A percentile compares a stretch with the other conserved stretches of the same genome.
Conservation (phyloP, 2,797 vertebrate genomes). For the Anguilla marmorata region DNA sequence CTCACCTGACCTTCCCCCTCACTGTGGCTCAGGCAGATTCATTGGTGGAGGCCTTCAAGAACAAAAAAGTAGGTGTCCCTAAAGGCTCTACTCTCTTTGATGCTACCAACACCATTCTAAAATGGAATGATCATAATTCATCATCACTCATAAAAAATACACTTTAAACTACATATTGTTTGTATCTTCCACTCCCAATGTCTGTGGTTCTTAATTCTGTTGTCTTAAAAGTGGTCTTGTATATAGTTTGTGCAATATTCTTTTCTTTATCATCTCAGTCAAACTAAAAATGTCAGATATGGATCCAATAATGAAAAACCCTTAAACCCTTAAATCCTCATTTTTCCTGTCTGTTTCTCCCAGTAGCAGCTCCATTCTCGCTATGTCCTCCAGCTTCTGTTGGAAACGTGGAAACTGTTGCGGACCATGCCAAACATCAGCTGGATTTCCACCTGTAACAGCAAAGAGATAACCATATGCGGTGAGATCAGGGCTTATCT, state of each 20-base stretch:
- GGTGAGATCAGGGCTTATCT: slow-evolving; percentile 65
- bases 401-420: slow-evolving; percentile 83
- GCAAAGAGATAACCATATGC: slow-evolving; percentile 88
- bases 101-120: too few relatives aligned
- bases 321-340: background rate
- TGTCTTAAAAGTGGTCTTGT: too few relatives aligned
- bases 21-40: slow-evolving; percentile 76
- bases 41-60: slow-evolving; percentile 88
- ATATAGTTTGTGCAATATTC: too few relatives aligned
- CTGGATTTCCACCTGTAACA: slow-evolving; percentile 76
- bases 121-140: too few relatives aligned
- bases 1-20: slow-evolving; percentile 83
- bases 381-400: slow-evolving; percentile 88
- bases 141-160: too few relatives aligned
- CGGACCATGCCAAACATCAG: slow-evolving; percentile 87
- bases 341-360: slow-evolving; percentile 63
- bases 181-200: too few relatives aligned
- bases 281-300: too few relatives aligned
- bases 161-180: too few relatives aligned
- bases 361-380: slow-evolving; percentile 91
- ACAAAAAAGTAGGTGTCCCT: slow-evolving; percentile 81
- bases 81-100: too few relatives aligned
- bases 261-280: too few relatives aligned
- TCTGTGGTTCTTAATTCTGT: too few relatives aligned
- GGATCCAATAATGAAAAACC: background rate